Evolutionary conservation across 2,888 invertebrate species (phyloP), one percentile per base, ranked within the genome.

Genomic region (Lepidocyrtoides sp.): DNA sequence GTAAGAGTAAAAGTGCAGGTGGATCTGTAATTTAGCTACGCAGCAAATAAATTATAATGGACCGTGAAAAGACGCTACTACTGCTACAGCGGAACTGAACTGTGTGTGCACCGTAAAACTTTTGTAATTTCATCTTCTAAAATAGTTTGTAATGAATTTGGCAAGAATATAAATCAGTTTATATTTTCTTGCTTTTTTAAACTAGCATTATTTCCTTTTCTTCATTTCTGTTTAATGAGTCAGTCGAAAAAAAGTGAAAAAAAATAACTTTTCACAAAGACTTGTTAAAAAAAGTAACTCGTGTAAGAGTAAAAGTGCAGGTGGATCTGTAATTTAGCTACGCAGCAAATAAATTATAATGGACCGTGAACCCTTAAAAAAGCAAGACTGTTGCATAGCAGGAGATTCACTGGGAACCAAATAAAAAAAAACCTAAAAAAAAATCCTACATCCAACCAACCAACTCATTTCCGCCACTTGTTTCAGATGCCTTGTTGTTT

Each of bases 291-390:
- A 32, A 29, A 66, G 5, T n/a, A 10, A 66, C 5, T 10, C n/a
- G 32, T 7, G 14, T 5, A 29, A 12, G 66, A 66, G 32, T 32
- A 20, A 60, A 60, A 60, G 23, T 10, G 66, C 3, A 32, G 66
- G 29, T 66, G 66, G n/a, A 66, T 17, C 5, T 14, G 2, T 2
- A 57, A 20, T 57, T 57, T 17, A n/a, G 20, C n/a, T n/a, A n/a
- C n/a, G n/a, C n/a, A n/a, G n/a, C n/a, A n/a, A 51, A 51, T 5
- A 57, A 57, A 57, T 20, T 14, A 66, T 66, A 32, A 66, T 66
- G 66, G 66, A 66, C 66, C 66, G 32, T 66, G 66, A 66, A 66
- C 4, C 29, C 32, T 29, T 66, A 66, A 66, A 66, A 32, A 60
- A 12, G 66, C 5, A 32, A 32, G 14, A 32, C 32, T 57, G 48